A percentile compares a stretch with the other conserved stretches of the same genome.
These are phyloP conservation scores for Lycodopsis pacificus DNA, from an alignment of 2,797 vertebrate species.

Conservation along the genomic window DNA sequence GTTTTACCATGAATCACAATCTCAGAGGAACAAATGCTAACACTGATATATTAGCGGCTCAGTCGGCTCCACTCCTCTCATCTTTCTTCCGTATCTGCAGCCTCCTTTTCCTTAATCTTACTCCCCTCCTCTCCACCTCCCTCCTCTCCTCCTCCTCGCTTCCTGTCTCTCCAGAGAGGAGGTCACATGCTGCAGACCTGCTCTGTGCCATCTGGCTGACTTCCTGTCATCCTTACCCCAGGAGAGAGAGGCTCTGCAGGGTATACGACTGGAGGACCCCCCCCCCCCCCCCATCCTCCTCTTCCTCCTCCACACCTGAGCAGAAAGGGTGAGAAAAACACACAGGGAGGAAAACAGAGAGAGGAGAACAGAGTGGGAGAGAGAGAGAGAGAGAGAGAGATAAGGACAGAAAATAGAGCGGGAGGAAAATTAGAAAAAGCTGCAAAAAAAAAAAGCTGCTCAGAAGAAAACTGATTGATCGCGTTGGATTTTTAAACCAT, in stretches of 20 bases:
- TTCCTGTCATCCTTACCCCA: conserved; percentile 83
- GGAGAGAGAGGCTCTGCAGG: conserved; percentile 78
- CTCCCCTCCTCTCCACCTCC: conserved; percentile 10
- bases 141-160: conserved; percentile 43
- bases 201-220: conserved; percentile 86
- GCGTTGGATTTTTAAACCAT: conserved; percentile 46
- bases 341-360: conserved; percentile 36
- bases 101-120: conserved; percentile 28
- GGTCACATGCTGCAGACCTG: conserved; percentile 79
- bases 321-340: conserved; percentile 59
- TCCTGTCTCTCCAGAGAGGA: conserved; percentile 75
- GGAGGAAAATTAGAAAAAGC: conserved; percentile 29
- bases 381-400: conserved; percentile 35
- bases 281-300: conserved; percentile 19
- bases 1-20: conserved; percentile 33
- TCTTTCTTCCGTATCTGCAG: conserved; percentile 55
- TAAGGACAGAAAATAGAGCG: not conserved
- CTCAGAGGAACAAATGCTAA: conserved; percentile 30
- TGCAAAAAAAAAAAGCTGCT: conserved; percentile 14
- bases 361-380: conserved; percentile 14
- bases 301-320: conserved; percentile 70
- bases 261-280: conserved; percentile 58
- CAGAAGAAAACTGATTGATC: conserved; percentile 58
- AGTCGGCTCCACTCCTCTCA: conserved; percentile 34
- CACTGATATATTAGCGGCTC: conserved; percentile 41